Conservation (phyloP, 2,797 vertebrate species). For the Siniperca scherzeri region DNA sequence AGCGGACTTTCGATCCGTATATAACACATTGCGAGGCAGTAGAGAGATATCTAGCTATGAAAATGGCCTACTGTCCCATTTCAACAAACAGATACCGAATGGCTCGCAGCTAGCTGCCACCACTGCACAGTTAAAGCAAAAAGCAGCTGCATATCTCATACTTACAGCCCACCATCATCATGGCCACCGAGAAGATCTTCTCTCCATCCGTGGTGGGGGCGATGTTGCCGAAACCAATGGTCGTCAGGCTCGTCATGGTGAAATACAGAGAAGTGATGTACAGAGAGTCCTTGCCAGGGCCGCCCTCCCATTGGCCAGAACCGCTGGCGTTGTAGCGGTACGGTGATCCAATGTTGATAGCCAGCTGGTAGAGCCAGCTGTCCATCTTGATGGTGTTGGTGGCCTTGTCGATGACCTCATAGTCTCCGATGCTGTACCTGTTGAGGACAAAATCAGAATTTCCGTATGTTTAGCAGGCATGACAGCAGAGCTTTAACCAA, state of each 20-base stretch:
- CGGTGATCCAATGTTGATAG: constrained; percentile 92
- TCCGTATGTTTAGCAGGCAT: background rate
- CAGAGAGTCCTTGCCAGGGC: constrained; percentile 95
- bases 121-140: background rate
- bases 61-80: rapidly evolving
- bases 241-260: constrained; percentile 99
- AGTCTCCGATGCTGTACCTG: constrained; percentile 96
- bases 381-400: constrained; percentile 95
- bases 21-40: background rate
- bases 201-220: constrained; percentile 95
- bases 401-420: constrained; percentile 94
- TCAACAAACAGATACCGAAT: background rate
- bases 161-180: constrained; percentile 99
- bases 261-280: constrained; percentile 98
- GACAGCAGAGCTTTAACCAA: background rate
- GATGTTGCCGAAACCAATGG: constrained; percentile 98
- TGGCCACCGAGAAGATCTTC: constrained; percentile 98
- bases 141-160: constrained; percentile 12
- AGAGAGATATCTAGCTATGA: background rate
- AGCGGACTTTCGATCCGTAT: too few relatives aligned
- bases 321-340: constrained; percentile 95
- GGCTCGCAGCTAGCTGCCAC: background rate
- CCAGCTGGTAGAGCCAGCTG: constrained; percentile 97
- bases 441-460: background rate
- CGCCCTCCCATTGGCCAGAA: constrained; percentile 94